These are phyloP conservation scores for Florisuga fusca DNA, from an alignment of 2,797 vertebrate species.

Conservation along the genomic window DNA sequence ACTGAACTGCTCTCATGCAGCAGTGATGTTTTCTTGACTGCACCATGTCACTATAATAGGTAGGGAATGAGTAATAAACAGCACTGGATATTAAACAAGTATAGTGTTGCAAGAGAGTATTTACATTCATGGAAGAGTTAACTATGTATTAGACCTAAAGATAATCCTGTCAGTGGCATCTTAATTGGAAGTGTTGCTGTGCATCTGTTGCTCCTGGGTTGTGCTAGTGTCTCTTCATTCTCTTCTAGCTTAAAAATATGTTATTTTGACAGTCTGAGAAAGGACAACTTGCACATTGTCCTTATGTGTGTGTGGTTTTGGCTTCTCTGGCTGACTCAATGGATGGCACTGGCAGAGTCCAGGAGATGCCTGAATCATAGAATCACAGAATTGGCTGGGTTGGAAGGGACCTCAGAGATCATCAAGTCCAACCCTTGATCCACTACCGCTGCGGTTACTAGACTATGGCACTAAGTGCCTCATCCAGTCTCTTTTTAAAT, in stretches of 20 bases:
- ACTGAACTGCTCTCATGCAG: slow-evolving; percentile 22
- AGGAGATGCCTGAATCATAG: background rate
- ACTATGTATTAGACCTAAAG: background rate
- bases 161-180: background rate
- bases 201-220: background rate
- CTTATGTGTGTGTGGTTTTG: background rate
- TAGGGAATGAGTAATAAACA: background rate
- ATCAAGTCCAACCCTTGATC: no score
- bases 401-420: no score
- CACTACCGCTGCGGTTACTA: no score
- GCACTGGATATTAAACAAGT: background rate
- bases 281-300: background rate
- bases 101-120: background rate
- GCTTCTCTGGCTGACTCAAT: background rate
- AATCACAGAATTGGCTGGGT: no score
- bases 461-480: no score
- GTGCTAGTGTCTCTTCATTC: background rate
- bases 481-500: no score
- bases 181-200: background rate
- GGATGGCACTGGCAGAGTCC: background rate
- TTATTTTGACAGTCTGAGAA: background rate
- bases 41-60: slow-evolving; percentile 9
- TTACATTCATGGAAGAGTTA: background rate
- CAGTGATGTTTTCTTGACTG: slow-evolving; percentile 59
- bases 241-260: background rate